Percentiles rank a stretch among this genome's conserved stretches.
Conservation (phyloP, 2,888 invertebrate species). For the Rhamnusium bicolor region DNA sequence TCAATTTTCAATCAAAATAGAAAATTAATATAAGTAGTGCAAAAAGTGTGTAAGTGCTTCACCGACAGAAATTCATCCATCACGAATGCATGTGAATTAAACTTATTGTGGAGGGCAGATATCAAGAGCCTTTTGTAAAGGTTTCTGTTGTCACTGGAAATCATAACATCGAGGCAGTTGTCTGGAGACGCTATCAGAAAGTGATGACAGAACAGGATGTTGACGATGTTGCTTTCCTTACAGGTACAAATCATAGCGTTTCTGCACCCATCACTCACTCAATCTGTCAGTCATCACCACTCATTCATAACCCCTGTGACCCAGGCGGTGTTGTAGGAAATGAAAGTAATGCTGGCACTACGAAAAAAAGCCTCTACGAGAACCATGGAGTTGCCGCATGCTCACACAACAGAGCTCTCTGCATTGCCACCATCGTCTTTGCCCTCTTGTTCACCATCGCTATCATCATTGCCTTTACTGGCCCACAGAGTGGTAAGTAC, state of each 20-base stretch:
- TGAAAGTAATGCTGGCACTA: slow-evolving; percentile 76
- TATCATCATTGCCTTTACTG: slow-evolving; percentile 91
- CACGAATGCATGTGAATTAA: slow-evolving; percentile 43
- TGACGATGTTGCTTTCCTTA: slow-evolving; percentile 93
- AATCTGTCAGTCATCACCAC: slow-evolving; percentile 65
- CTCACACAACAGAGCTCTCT: slow-evolving; percentile 88
- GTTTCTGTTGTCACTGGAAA: slow-evolving; percentile 71
- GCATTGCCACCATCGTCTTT: slow-evolving; percentile 85
- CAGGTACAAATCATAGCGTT: slow-evolving; percentile 69
- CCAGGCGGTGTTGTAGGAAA: slow-evolving; percentile 74
- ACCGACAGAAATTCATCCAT: slow-evolving; percentile 33
- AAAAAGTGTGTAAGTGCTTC: slow-evolving; percentile 37
- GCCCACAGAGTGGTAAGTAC: slow-evolving; percentile 85
- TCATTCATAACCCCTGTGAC: slow-evolving; percentile 70
- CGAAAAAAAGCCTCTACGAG: slow-evolving; percentile 81
- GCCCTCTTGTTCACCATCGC: slow-evolving; percentile 87
- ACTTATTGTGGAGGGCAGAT: slow-evolving; percentile 68
- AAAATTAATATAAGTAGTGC: slow-evolving; percentile 44
- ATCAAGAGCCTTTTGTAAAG: slow-evolving; percentile 70
- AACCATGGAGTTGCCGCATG: slow-evolving; percentile 88
- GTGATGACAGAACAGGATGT: slow-evolving; percentile 93
- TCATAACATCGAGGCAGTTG: slow-evolving; percentile 71
- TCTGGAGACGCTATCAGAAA: slow-evolving; percentile 71
- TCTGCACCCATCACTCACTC: slow-evolving; percentile 63
- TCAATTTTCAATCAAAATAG: slow-evolving; percentile 48